These are phyloP conservation scores for Drosophila leonis DNA, from an alignment of 2,888 invertebrate species.

Conservation along the genomic window DNA sequence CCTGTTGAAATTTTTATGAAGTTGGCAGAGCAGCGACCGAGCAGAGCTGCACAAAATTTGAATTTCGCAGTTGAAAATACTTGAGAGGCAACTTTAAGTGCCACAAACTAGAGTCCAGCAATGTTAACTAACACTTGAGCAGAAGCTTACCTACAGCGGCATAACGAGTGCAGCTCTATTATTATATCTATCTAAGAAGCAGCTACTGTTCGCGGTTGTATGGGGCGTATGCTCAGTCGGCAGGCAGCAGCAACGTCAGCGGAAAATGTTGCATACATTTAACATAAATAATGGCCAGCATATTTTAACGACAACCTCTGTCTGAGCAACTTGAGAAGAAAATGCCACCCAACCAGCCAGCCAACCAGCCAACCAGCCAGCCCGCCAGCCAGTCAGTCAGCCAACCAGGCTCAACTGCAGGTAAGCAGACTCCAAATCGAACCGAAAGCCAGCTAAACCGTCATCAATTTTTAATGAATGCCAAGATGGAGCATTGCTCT, in stretches of 20 bases:
- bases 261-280: slow-evolving; percentile 70
- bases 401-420: slow-evolving; percentile 12
- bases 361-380: slow-evolving; percentile 13
- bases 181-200: slow-evolving; percentile 28
- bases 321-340: slow-evolving; percentile 42
- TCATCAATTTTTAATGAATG: slow-evolving; percentile 59
- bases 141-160: slow-evolving; percentile 25
- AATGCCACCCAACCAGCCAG: slow-evolving; percentile 21
- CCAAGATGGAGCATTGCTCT: slow-evolving; percentile 34
- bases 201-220: slow-evolving; percentile 24
- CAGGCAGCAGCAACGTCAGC: slow-evolving; percentile 9
- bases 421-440: slow-evolving; percentile 24
- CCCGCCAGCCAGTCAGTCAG: slow-evolving; percentile 14
- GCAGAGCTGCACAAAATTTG: slow-evolving; percentile 37
- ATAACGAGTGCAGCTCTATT: slow-evolving; percentile 29
- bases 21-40: slow-evolving; percentile 14
- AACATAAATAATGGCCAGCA: slow-evolving; percentile 66
- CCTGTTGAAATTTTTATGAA: slow-evolving; percentile 73
- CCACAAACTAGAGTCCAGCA: slow-evolving; percentile 30
- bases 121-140: slow-evolving; percentile 49
- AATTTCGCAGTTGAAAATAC: slow-evolving; percentile 48
- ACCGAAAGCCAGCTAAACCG: slow-evolving; percentile 22
- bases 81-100: slow-evolving; percentile 52
- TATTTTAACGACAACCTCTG: slow-evolving; percentile 61
- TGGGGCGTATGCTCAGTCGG: slow-evolving; percentile 26